Evolutionary conservation across 2,888 invertebrate species (phyloP), one percentile per base, ranked within the genome.

Genomic region (Alsophila aescularia): DNA sequence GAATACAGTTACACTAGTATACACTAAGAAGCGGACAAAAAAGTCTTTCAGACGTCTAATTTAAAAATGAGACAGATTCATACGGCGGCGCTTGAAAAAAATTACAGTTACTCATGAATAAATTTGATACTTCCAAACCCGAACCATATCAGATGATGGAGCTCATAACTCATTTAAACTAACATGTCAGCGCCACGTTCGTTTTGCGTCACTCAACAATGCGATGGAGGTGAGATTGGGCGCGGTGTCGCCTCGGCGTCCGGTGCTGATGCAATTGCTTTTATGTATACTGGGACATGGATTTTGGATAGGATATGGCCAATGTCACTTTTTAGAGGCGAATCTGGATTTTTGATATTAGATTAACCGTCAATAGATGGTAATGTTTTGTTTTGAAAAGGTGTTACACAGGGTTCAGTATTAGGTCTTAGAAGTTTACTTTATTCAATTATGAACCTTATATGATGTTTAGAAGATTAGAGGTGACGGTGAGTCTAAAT

Each of bases 191-290:
- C 43, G 37, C 34, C 70, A 73, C 70, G 70, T 53, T 54, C 27
- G 43, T 72, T 77, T 82, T 76, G 73, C 74, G 79, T 70, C 79
- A 67, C 55, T 57, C 60, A 67, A 81, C 84, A 85, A 81, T 79
- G 81, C 69, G 81, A 78, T 79, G 74, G 69, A 72, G 76, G 72
- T 60, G 70, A 72, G 79, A 81, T 79, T 72, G 71, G 67, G 72
- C 60, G 70, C 65, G 69, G 62, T 54, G 76, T 69, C 74, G 73
- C 68, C 62, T 59, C 62, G 47, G 75, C 79, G 79, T 84, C 84
- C 85, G 84, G 83, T 72, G 45, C 61, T 83, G 79, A 75, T 69
- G 80, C 75, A 82, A 83, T 24, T 54, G 61, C 54, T 79, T 80
- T 77, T 74, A 37, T 56, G 35, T 75, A 64, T 77, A 36, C 29